Evolutionary conservation across 23 tunicate species (phyloP).

Genomic region (Halocynthia roretzi): DNA sequence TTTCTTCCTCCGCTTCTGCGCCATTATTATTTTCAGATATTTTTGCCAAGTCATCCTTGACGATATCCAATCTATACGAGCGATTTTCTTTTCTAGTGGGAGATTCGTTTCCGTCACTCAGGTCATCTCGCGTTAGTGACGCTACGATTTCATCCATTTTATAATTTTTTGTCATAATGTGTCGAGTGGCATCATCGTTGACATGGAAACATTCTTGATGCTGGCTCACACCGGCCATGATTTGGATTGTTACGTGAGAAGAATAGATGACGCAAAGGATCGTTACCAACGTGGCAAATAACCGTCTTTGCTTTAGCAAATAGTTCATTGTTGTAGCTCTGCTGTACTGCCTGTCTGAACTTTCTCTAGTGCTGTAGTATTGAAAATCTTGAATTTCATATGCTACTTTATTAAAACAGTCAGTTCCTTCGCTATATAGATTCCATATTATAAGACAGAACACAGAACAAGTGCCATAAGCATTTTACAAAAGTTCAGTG

Average conservation of each 20-base stretch:
- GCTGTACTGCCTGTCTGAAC: no score
- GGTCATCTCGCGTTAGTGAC: neutral
- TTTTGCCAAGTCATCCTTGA: neutral
- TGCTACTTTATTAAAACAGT: neutral
- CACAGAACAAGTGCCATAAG: no score
- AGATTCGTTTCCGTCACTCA: neutral
- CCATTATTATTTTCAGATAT: neutral
- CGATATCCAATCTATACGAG: slow-evolving; percentile 9
- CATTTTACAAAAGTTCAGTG: no score
- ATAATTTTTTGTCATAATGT: neutral
- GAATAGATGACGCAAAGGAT: slow-evolving; percentile 32
- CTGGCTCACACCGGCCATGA: neutral
- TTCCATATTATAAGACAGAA: no score
- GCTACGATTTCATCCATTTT: neutral
- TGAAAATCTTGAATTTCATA: neutral
- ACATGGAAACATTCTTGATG: neutral
- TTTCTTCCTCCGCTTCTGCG: neutral
- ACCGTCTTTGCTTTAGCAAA: slow-evolving; percentile 18
- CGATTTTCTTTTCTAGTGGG: neutral
- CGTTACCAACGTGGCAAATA: neutral
- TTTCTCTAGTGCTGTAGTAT: no score
- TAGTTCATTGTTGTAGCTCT: neutral
- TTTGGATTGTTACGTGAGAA: slow-evolving; percentile 15
- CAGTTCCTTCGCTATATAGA: neutral
- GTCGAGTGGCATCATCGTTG: neutral